phyloP scores from a whole-genome alignment of 2,888 invertebrate species.

The Zygothrica quintamaculata region DNA sequence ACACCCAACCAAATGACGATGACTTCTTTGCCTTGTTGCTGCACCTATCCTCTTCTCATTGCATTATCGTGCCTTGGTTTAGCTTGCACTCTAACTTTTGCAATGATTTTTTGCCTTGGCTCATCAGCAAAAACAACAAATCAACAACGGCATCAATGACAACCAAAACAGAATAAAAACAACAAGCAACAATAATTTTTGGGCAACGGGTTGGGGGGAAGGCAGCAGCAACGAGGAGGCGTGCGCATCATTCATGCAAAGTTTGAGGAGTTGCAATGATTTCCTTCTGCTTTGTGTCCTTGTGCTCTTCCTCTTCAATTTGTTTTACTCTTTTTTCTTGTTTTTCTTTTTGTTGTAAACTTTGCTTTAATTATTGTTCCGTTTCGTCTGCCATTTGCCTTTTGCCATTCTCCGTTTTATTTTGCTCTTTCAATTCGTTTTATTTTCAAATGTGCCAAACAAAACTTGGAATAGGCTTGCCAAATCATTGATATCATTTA shows the following conservation, averaged over 20 bases:
- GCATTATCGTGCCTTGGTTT: constrained; percentile 1
- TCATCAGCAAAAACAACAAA: constrained; percentile 72
- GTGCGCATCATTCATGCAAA: constrained; percentile 53
- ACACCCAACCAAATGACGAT: constrained; percentile 61
- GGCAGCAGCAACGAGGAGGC: constrained; percentile 40
- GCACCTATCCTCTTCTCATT: too few relatives aligned
- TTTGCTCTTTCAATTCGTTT: constrained; percentile 33
- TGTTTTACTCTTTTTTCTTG: constrained; percentile 39
- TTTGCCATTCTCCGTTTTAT: constrained; percentile 18
- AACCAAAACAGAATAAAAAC: constrained; percentile 44
- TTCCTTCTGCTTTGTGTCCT: constrained; percentile 38
- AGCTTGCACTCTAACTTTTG: constrained; percentile 57
- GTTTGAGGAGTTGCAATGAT: constrained; percentile 45
- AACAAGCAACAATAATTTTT: constrained; percentile 42
- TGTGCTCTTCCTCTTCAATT: constrained; percentile 37
- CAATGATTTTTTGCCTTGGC: constrained; percentile 55
- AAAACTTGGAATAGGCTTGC: constrained; percentile 17
- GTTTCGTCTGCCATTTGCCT: constrained; percentile 69
- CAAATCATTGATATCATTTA: constrained; percentile 45
- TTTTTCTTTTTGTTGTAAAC: constrained; percentile 40
- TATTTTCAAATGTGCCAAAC: constrained; percentile 12
- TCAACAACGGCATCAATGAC: constrained; percentile 68
- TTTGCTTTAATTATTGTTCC: constrained; percentile 75
- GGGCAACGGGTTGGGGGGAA: constrained; percentile 45
- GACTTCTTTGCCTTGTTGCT: constrained; percentile 20